These are phyloP conservation scores for Pollenia amentaria DNA, from an alignment of 2,888 invertebrate species.

Conservation along the genomic window DNA sequence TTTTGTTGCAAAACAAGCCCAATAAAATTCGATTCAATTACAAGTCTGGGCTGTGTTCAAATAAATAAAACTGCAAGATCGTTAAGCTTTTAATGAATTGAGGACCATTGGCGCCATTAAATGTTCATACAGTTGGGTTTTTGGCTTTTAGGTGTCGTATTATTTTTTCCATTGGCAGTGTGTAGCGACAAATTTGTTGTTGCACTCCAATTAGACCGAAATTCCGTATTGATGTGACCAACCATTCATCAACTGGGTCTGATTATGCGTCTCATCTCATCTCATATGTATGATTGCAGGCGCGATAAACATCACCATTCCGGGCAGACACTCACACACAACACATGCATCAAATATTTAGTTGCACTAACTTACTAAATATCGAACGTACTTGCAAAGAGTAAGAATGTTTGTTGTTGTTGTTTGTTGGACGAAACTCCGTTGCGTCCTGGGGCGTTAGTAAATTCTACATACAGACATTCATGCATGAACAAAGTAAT, in stretches of 20 bases:
- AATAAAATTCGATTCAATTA: conserved; percentile 68
- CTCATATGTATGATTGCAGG: conserved; percentile 55
- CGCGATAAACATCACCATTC: conserved; percentile 71
- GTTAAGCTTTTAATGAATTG: conserved; percentile 61
- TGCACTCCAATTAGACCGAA: conserved; percentile 71
- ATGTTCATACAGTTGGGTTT: background rate
- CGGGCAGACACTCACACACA: conserved; percentile 33
- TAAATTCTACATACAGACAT: conserved; percentile 29
- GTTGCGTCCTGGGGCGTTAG: conserved; percentile 72
- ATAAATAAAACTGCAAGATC: conserved; percentile 47
- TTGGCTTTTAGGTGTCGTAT: background rate
- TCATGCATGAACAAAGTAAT: conserved; percentile 13
- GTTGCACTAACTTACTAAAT: conserved; percentile 30
- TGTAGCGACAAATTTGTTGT: conserved; percentile 66
- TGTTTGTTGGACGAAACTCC: conserved; percentile 58
- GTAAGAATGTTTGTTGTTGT: conserved; percentile 5
- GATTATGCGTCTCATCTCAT: conserved; percentile 68
- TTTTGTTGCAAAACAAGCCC: conserved; percentile 43
- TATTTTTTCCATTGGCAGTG: conserved; percentile 3
- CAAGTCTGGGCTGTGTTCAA: conserved; percentile 57
- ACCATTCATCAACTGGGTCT: conserved; percentile 70
- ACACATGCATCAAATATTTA: conserved; percentile 8
- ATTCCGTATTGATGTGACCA: conserved; percentile 70
- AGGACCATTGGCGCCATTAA: conserved; percentile 65
- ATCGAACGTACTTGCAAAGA: background rate